Evolutionary conservation across 2,888 invertebrate genomes (phyloP), one percentile per base, ranked within the genome.

Genomic region (Ennomos erosarius): DNA sequence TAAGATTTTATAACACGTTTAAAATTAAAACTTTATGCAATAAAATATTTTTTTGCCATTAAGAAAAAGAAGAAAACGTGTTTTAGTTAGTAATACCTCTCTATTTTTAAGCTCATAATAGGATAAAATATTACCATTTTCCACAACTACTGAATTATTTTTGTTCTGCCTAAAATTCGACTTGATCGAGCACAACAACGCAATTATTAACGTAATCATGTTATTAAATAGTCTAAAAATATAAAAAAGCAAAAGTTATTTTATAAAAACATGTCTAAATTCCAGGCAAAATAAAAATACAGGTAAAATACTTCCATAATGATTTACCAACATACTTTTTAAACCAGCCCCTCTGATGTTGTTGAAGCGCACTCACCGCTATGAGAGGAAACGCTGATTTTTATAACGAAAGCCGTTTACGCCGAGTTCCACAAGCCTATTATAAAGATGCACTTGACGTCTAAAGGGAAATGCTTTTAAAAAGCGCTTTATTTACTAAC

Each of bases 341-440:
- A 79, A 81, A 83, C 83, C 80, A 71, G 71, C 74, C 68, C 74
- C 72, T 68, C 75, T 78, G 69, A 77, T 80, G 78, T 76, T 76
- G 75, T 75, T 77, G 67, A 75, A 77, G 70, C 71, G 74, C 64
- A 59, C 67, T 69, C 54, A 40, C 62, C 62, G 54, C 60, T 64
- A 68, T 70, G 64, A 57, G 50, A 51, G 59, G 43, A 62, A 62
- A 65, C 65, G 78, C 81, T 82, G 81, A 85, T 85, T 87, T 69
- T 86, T 83, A 83, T 84, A 79, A 82, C 81, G 53, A 85, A 82
- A 84, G 78, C 80, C 80, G 74, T 81, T 83, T 81, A 47, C 40
- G 10, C 34, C 2, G 16, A 54, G 58, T 44, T 13, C 59, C 48
- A 13, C 44, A 12, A 50, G 46, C 37, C 35, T 59, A 37, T 42